Evolutionary conservation across 2,797 vertebrate genomes (phyloP).

Genomic region (Dendrocincla fuliginosa): DNA sequence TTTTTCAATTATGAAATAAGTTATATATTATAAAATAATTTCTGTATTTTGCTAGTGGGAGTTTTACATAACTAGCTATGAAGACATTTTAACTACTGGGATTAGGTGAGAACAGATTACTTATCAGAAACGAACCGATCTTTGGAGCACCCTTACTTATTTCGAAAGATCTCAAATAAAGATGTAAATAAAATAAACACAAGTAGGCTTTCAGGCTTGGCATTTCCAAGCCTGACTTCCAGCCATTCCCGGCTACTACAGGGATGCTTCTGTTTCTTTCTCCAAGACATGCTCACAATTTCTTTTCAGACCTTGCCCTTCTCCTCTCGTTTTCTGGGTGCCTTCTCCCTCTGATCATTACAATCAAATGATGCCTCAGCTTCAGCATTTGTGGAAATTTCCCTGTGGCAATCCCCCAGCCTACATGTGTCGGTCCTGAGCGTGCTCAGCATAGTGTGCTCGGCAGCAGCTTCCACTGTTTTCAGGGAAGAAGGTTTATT

Average conservation of each 20-base stretch:
- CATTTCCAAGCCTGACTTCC: background rate
- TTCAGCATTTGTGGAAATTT: background rate
- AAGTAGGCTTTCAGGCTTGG: background rate
- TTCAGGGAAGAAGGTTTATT: background rate
- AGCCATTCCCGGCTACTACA: background rate
- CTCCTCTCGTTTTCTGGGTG: background rate
- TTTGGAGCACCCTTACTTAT: background rate
- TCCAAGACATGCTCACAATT: background rate
- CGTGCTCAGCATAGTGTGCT: accelerated
- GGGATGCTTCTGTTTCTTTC: background rate
- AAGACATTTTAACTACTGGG: background rate
- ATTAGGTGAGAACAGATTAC: background rate
- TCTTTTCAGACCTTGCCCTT: background rate
- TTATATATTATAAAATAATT: background rate
- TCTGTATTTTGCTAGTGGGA: background rate
- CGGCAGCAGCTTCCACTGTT: background rate
- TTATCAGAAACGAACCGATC: background rate
- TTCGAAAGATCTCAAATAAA: background rate
- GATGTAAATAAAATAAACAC: background rate
- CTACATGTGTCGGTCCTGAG: background rate
- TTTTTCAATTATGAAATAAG: accelerated
- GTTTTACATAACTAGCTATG: background rate
- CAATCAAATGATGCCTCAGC: background rate
- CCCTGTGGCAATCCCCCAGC: background rate
- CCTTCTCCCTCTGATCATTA: background rate